Evolutionary conservation across 1,140 invertebrate genomes (phyloP), one percentile per base, ranked within the genome.

Genomic region (Nixonia krombeini): DNA sequence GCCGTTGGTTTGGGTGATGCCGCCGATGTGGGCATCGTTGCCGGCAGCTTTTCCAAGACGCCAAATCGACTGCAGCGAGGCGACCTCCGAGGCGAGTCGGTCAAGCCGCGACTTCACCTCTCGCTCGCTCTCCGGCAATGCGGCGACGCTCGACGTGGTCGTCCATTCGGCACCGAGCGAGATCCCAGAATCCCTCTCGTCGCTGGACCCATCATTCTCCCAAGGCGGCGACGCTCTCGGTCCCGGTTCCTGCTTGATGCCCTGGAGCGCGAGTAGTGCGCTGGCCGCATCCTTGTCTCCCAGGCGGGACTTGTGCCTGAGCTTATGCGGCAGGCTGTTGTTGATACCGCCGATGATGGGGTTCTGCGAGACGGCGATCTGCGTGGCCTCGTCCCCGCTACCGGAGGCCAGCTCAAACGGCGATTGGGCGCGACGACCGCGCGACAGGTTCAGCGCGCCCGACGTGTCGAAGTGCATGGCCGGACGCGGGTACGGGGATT

Each of bases 301-400:
- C 35, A 96, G 87, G 70, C 94, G 91, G n/a, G 91, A 92, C 80
- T 97, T 97, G 87, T 97, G 95, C 65, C 95, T 89, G 45, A 97
- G 86, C 81, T 97, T 97, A 67, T 95, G 90, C 0, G 95, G 95
- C 59, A 97, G 79, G 64, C 90, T 90, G 70, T 90, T 91, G 75
- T 90, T 88, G 8, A 58, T 72, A 62, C 65, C 81, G 23, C 70
- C 70, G 51, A 66, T 65, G 49, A 66, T 66, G 73, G 75, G 83
- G 62, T 12, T 87, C 78, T 51, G 81, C 66, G 77, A 85, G 75
- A 49, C 80, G 70, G 49, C 83, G 59, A 85, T 83, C 57, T 76
- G 90, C 75, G 66, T 57, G 51, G 87, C 87, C 70, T 92, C 91
- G 63, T 92, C 91, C 0, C 92, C 90, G 40, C 91, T 92, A 23